Evolutionary conservation across 2,113 vertebrate genomes (phyloP), one percentile per base, ranked within the genome.

Genomic region (Hemibagrus wyckioides): DNA sequence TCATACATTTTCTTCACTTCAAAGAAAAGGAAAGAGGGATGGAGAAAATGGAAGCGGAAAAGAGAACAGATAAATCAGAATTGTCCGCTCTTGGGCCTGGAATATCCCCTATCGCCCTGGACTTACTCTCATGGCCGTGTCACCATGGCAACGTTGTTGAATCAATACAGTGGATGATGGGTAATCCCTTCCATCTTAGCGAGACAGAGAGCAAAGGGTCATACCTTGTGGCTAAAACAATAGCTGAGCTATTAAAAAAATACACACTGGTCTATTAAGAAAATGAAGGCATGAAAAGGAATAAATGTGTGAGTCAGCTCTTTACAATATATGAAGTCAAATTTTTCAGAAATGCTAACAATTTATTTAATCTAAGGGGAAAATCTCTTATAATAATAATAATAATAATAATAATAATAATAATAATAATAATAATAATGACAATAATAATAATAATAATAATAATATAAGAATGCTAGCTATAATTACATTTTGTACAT

Each of bases 131-230:
- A 44, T 33, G 17, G 75, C 76, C 57, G 13, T 36, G 86, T 92
- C 91, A 82, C 90, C 90, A 93, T 90, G 85, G 88, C 82, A 87
- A 91, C 87, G 82, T 88, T 91, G 86, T 90, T 88, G 90, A 87
- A 90, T 92, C 90, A 89, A 85, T 91, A 91, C n/a, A 87, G 89
- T 80, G 90, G 77, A 89, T 90, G 80, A 90, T 87, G 87, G 88
- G 71, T 85, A 84, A 54, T 83, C 71, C 59, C 73, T 73, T 71
- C 77, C 48, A 82, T 69, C 41, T 11, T 54, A 52, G 52, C 33
- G 76, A 81, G 71, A 56, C 6, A 85, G 56, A 44, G 44, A 87
- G 48, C 33, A 56, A 67, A 50, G 52, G 54, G 54, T 15, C 56
- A 44, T 65, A 65, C 65, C 52, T 82, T 39, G 56, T 28, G 48